Base-by-base conservation (phyloP, 2,113 vertebrate genomes). In the Paramormyrops kingsleyae region DNA sequence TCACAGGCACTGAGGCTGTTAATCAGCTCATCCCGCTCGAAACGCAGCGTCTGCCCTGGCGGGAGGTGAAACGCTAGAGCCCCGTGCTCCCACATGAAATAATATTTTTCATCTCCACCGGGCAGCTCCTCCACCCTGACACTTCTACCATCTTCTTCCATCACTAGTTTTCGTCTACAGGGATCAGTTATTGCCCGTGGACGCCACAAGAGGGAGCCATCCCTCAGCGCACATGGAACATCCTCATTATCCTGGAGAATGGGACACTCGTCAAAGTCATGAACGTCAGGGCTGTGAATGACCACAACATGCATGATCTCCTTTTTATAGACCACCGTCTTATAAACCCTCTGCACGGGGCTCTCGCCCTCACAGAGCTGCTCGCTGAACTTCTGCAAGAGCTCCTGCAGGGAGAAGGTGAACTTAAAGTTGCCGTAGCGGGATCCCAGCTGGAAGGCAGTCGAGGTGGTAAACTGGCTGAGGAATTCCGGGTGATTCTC, bases 401-500 rank as follows among this genome's bases (percentile, higher is more conserved):
- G 87, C 17, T 87, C 35, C 21, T 8, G 0, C 52, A 87, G 31
- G 13, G 9, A 21, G 19, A 87, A 87, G 52, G 87, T 59, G 87
- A 87, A 87, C 52, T 87, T 87, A 49, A 87, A 87, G 52, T 56
- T 87, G 12, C 87, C 87, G 31, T 87, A 87, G 31, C 87, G 87
- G 56, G 87, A 87, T 19, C 0, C 27, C 2, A 42, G 13, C 35
- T 10, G 8, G 87, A 87, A 87, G 50, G 50, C 50, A 52, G 50
- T 52, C 13, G 50, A 52, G 50, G 50, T 52, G 12, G 12, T 52
- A 4, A 52, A 52, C 50, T 52, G 50, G 13, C 50, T 52, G 13
- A 52, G 50, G 50, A 52, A 52, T 52, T 17, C 50, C 12, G 50
- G 50, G 50, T 15, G 85, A n/a, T 44, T 17, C 49, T 49, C 9